Percentiles rank a stretch among this genome's conserved stretches.
These are phyloP conservation scores for Strigops habroptila DNA, from an alignment of 2,113 vertebrate genomes.

Conservation along the genomic window DNA sequence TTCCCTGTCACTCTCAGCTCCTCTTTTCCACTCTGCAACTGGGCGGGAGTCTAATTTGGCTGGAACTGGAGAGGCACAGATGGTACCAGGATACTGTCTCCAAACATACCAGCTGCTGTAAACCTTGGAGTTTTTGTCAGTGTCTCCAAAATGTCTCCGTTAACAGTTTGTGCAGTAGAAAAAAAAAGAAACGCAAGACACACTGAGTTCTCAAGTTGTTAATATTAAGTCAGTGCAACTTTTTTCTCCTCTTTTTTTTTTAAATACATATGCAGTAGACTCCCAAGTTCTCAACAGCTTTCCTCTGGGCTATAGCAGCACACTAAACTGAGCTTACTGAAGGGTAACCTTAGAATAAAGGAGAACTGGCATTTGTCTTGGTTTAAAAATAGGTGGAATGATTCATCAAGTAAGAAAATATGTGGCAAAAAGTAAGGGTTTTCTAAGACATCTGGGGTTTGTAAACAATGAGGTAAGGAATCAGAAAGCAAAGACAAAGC, in stretches of 20 bases:
- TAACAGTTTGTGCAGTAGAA: not conserved
- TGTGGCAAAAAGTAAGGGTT: not conserved
- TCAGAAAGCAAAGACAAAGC: not conserved
- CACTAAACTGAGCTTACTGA: not conserved
- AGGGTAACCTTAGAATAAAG: not conserved
- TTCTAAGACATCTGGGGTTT: not conserved
- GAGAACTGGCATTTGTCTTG: not conserved
- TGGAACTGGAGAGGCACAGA: conserved; percentile 9
- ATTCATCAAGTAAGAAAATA: not conserved
- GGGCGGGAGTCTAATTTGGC: conserved; percentile 16
- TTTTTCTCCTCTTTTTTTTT: not conserved
- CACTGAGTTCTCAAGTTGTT: not conserved
- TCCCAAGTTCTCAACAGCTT: not conserved
- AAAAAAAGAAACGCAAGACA: not conserved
- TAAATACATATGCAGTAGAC: not conserved
- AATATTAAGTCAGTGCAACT: not conserved
- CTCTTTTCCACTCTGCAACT: not conserved
- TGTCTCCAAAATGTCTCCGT: not conserved
- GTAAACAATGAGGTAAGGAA: not conserved
- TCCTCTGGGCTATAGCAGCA: not conserved
- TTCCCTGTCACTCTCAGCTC: not conserved
- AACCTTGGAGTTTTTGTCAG: not conserved
- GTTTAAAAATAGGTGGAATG: not conserved
- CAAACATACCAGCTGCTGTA: conserved; percentile 32
- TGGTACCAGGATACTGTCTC: not conserved